Conservation (phyloP, 2,113 vertebrate species). For the Apteryx owenii region DNA sequence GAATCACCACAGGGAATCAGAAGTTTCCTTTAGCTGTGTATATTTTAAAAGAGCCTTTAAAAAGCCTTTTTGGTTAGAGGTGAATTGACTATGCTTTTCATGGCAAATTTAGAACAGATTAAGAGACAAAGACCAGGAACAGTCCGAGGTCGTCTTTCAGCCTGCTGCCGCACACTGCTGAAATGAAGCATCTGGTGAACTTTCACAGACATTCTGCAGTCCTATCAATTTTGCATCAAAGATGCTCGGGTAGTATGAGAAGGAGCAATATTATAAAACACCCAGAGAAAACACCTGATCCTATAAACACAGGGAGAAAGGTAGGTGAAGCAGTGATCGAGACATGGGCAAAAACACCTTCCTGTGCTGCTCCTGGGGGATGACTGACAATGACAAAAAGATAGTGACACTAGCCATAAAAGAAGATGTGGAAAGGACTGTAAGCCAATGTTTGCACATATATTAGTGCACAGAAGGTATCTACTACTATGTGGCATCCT, state of each 20-base stretch:
- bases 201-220: neutral
- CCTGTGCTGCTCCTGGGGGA: neutral
- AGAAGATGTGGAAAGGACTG: neutral
- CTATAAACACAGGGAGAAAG: neutral
- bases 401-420: neutral
- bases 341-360: fast-evolving
- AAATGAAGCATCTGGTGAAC: neutral
- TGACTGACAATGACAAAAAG: neutral
- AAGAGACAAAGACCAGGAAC: neutral
- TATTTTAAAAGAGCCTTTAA: neutral
- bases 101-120: neutral
- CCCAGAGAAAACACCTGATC: neutral
- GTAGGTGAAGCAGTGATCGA: neutral
- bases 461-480: neutral
- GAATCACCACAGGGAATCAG: constrained; percentile 11
- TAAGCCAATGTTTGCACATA: neutral
- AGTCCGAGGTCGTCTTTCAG: neutral
- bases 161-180: neutral
- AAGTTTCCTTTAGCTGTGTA: neutral
- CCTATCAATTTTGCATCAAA: neutral
- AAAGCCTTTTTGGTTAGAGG: neutral
- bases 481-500: neutral
- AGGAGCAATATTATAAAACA: neutral
- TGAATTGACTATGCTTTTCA: neutral
- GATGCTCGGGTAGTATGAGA: neutral